Percentiles rank a stretch among this genome's conserved stretches.
phyloP scores from a whole-genome alignment of 2,797 vertebrate species.

The Strix occidentalis region DNA sequence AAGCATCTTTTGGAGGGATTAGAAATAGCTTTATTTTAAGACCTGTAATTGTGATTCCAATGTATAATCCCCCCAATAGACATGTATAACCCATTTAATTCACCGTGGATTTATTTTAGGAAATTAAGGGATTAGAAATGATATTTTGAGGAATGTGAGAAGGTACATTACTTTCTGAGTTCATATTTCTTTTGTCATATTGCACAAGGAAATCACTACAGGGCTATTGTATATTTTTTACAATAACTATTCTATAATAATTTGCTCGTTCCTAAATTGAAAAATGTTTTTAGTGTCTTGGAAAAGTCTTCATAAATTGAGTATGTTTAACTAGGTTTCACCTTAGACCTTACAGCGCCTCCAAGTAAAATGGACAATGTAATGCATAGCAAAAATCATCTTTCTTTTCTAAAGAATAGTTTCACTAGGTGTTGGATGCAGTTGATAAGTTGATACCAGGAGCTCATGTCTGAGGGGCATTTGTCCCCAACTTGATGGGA shows the following conservation, averaged over 20 bases:
- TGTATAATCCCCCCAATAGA: conserved; percentile 52
- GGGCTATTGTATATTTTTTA: neutral
- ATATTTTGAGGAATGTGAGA: conserved; percentile 22
- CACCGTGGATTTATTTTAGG: conserved; percentile 37
- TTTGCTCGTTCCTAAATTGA: neutral
- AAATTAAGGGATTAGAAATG: conserved; percentile 53
- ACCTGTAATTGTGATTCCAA: conserved; percentile 68
- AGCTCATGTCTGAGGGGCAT: neutral
- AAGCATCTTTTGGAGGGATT: conserved; percentile 70
- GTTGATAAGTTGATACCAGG: neutral
- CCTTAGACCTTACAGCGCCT: neutral
- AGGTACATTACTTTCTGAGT: neutral
- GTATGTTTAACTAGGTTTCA: neutral
- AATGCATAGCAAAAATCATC: neutral
- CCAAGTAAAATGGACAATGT: neutral
- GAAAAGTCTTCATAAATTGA: neutral
- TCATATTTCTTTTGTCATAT: neutral
- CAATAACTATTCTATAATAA: neutral
- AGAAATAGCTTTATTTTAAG: conserved; percentile 68
- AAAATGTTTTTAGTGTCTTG: neutral
- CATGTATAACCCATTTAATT: conserved; percentile 44
- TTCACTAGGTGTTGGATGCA: neutral
- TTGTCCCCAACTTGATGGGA: neutral
- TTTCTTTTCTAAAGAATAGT: neutral
- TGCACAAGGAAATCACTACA: neutral